phyloP scores from a whole-genome alignment of 2,797 vertebrate species.

The Thaleichthys pacificus region DNA sequence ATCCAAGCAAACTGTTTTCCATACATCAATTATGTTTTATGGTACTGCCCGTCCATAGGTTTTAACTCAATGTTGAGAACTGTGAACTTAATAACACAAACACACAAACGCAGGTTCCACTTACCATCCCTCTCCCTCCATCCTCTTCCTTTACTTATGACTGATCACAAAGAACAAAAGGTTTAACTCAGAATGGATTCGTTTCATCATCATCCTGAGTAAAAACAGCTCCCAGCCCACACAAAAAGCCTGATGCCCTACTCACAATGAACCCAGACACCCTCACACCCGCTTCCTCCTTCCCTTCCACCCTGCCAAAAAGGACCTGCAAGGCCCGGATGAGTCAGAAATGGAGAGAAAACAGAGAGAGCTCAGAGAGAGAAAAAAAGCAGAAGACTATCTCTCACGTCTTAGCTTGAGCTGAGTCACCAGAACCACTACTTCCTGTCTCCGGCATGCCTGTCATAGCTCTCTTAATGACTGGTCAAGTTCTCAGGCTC shows the following conservation, averaged over 20 bases:
- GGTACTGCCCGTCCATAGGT: background rate
- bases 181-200: conserved; percentile 51
- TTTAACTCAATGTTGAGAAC: background rate
- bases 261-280: conserved; percentile 19
- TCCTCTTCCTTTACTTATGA: conserved; percentile 18
- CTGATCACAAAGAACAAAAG: conserved; percentile 27
- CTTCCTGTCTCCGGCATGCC: conserved; percentile 81
- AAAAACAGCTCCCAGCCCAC: conserved; percentile 61
- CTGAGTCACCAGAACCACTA: conserved; percentile 56
- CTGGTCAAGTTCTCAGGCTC: conserved; percentile 81
- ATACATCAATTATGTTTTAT: background rate
- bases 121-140: conserved; percentile 39
- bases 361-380: background rate
- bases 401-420: conserved; percentile 2
- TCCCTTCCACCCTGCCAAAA: conserved; percentile 30
- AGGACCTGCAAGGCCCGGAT: conserved; percentile 59
- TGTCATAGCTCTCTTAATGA: conserved; percentile 78
- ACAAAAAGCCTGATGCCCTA: conserved; percentile 53
- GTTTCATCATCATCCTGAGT: conserved; percentile 65
- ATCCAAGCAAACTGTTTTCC: background rate
- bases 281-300: conserved; percentile 18
- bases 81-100: background rate
- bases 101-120: conserved; percentile 19
- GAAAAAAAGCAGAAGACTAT: background rate
- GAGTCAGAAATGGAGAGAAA: conserved; percentile 38